A percentile compares a stretch with the other conserved stretches of the same genome.
These are phyloP conservation scores for Hyposmocoma kahamanoa DNA, from an alignment of 1,140 invertebrate species.

Conservation along the genomic window DNA sequence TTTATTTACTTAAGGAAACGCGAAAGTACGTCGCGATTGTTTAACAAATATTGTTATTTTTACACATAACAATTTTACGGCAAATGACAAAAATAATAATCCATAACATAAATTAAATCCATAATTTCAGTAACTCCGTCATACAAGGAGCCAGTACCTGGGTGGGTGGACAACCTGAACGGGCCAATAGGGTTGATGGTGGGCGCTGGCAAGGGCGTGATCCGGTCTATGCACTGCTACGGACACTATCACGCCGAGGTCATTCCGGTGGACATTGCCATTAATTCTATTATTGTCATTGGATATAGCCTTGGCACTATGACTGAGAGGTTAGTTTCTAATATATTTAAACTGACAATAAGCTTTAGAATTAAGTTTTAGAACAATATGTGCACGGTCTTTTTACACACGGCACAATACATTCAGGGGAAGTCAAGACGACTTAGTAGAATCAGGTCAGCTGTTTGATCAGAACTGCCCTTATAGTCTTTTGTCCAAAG, in stretches of 20 bases:
- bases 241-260: constrained; percentile 82
- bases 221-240: constrained; percentile 85
- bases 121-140: constrained; percentile 73
- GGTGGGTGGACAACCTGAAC: constrained; percentile 94
- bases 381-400: no score
- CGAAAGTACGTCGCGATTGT: no score
- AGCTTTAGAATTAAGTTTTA: no score
- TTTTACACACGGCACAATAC: no score
- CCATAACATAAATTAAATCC: no score
- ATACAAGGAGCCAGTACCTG: constrained; percentile 73
- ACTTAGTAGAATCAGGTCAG: no score
- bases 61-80: background rate
- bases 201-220: constrained; percentile 85
- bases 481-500: no score
- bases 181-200: constrained; percentile 85
- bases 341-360: no score
- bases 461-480: no score
- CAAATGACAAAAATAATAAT: no score
- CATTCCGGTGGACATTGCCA: constrained; percentile 87
- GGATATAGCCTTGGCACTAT: constrained; percentile 74
- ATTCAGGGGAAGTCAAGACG: no score
- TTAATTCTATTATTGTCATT: constrained; percentile 84
- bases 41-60: background rate
- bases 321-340: constrained; percentile 36
- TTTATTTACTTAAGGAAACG: no score